Evolutionary conservation across 1,140 invertebrate genomes (phyloP), one percentile per base, ranked within the genome.

Genomic region (Drosophila pruinosa): DNA sequence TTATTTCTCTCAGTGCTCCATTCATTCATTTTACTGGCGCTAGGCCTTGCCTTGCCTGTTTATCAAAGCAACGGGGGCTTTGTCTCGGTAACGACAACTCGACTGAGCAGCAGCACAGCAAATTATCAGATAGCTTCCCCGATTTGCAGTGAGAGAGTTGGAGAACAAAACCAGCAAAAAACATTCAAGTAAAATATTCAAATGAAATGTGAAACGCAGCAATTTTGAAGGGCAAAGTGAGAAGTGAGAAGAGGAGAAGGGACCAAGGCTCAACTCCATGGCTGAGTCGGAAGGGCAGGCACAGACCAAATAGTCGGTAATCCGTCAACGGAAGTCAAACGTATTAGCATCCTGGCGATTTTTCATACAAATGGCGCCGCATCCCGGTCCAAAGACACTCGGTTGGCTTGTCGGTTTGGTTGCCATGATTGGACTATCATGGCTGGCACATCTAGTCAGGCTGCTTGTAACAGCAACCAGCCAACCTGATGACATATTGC

Each of bases 281-380:
- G 36, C 21, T n/a, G 17, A 48, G 17, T 36, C 21, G 69, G 15
- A 36, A 31, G 19, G 63, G 24, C 43, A 28, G 31, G 56, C 22
- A 28, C 54, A 68, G 58, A 26, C 65, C 65, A 88, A 88, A 88
- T 88, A 82, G 80, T 78, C 78, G 78, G 86, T 89, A 89, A 89
- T 89, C 86, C 86, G 86, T 89, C 86, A 89, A 89, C 86, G 86
- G 86, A 89, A 89, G 86, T 89, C 86, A 89, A 89, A 89, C 86
- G 86, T 89, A 89, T 89, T 89, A 89, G 86, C 86, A 89, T 89
- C 86, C 86, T 88, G 80, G 81, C 86, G 86, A 89, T 89, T 89
- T 89, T 89, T 89, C 86, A 89, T 86, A 89, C 80, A 89, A 89
- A 89, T 89, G 86, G 86, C 80, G 72, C 75, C 74, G 71, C 75